A percentile compares a stretch with the other conserved stretches of the same genome.
These are phyloP conservation scores for Rallus crepitans DNA, from an alignment of 2,797 vertebrate genomes.

Conservation along the genomic window DNA sequence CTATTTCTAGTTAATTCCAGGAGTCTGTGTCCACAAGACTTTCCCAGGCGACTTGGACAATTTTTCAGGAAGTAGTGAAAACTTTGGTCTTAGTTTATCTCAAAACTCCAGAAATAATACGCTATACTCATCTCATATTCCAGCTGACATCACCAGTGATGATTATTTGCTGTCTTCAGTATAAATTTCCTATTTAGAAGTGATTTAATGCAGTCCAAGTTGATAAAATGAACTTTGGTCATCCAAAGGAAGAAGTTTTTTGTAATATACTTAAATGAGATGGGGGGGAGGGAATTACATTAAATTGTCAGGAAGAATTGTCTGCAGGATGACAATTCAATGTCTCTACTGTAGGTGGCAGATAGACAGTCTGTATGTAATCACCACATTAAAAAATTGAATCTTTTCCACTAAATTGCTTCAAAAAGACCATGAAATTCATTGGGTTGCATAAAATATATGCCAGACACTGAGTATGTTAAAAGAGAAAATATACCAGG, in stretches of 20 bases:
- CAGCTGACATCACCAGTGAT: not conserved
- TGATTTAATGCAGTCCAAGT: not conserved
- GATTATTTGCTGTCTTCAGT: not conserved
- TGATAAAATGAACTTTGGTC: not conserved
- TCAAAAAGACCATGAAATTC: conserved; percentile 37
- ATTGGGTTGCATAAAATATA: not conserved
- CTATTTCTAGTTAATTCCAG: not conserved
- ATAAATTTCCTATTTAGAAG: not conserved
- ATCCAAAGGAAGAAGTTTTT: not conserved
- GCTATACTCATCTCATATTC: not conserved
- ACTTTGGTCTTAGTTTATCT: not conserved
- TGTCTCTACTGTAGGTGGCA: not conserved
- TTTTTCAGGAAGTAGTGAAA: not conserved
- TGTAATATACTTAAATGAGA: not conserved
- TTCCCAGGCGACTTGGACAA: not conserved
- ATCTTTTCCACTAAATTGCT: conserved; percentile 8
- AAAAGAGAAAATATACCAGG: not conserved
- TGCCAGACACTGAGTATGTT: not conserved
- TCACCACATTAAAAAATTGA: not conserved
- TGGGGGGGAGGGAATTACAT: not conserved
- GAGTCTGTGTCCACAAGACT: not conserved
- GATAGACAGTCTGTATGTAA: not conserved
- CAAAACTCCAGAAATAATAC: not conserved
- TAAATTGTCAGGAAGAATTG: not conserved
- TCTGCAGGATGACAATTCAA: not conserved